Conservation (phyloP, 2,797 vertebrate genomes). For the Enteromius paludinosus region DNA sequence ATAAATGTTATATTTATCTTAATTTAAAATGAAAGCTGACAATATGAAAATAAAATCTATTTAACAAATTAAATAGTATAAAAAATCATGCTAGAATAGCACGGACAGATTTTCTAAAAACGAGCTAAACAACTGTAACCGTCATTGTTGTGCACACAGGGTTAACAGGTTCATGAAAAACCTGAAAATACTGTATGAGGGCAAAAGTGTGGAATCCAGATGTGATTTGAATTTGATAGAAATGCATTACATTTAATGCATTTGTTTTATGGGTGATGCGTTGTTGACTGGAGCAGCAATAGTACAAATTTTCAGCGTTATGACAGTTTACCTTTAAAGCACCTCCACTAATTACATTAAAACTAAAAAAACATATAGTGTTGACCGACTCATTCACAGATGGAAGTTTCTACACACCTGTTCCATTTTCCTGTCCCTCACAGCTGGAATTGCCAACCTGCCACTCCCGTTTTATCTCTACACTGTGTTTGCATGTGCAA, state of each 20-base stretch:
- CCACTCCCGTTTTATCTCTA: neutral
- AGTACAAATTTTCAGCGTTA: neutral
- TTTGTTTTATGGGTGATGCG: neutral
- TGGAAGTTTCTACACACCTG: neutral
- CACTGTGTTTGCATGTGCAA: neutral
- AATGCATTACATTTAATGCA: neutral
- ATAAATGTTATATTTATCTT: neutral
- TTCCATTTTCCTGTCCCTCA: neutral
- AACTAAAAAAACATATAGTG: neutral
- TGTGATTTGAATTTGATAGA: neutral
- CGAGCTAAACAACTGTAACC: neutral
- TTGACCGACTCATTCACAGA: neutral
- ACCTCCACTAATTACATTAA: neutral
- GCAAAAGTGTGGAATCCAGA: neutral
- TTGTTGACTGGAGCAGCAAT: neutral
- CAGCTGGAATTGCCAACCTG: neutral
- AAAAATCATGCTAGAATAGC: neutral
- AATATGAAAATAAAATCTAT: neutral
- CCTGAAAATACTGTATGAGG: neutral
- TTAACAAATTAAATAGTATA: neutral
- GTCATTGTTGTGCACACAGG: neutral
- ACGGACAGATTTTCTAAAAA: neutral
- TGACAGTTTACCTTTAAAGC: neutral
- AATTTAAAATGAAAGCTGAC: neutral
- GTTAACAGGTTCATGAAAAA: neutral